Evolutionary conservation across 2,888 invertebrate genomes (phyloP).

Genomic region (Parascotia fuliginaria): DNA sequence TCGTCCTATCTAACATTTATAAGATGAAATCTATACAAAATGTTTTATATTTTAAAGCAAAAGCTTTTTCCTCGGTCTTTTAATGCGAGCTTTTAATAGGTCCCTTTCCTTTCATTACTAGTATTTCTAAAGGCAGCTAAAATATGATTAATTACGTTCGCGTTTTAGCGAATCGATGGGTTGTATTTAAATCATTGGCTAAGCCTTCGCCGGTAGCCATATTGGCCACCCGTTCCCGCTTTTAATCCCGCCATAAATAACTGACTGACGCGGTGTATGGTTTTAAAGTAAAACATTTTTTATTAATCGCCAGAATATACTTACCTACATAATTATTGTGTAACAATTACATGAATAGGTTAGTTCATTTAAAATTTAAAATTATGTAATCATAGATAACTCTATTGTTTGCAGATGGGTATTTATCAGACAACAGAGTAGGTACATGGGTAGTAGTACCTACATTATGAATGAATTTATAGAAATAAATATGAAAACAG

Average conservation of each 20-base stretch:
- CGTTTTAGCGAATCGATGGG: slow-evolving; percentile 69
- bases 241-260: slow-evolving; percentile 77
- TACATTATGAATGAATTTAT: no score
- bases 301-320: slow-evolving; percentile 27
- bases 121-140: slow-evolving; percentile 59
- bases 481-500: no score
- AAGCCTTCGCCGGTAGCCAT: slow-evolving; percentile 64
- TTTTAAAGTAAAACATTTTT: slow-evolving; percentile 38
- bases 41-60: slow-evolving; percentile 18
- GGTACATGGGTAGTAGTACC: no score
- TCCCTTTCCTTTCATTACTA: slow-evolving; percentile 42
- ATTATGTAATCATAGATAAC: no score
- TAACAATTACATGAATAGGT: slow-evolving; percentile 4
- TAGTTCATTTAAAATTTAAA: background rate
- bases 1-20: slow-evolving; percentile 7
- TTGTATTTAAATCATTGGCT: slow-evolving; percentile 78
- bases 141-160: slow-evolving; percentile 72
- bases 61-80: slow-evolving; percentile 26
- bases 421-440: no score
- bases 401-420: no score
- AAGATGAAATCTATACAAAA: slow-evolving; percentile 33
- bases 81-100: slow-evolving; percentile 33
- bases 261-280: slow-evolving; percentile 68
- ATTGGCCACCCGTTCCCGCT: slow-evolving; percentile 64
- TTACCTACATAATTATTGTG: slow-evolving; percentile 21